These are phyloP conservation scores for Plagiodera versicolora DNA, from an alignment of 2,888 invertebrate genomes.

Conservation along the genomic window DNA sequence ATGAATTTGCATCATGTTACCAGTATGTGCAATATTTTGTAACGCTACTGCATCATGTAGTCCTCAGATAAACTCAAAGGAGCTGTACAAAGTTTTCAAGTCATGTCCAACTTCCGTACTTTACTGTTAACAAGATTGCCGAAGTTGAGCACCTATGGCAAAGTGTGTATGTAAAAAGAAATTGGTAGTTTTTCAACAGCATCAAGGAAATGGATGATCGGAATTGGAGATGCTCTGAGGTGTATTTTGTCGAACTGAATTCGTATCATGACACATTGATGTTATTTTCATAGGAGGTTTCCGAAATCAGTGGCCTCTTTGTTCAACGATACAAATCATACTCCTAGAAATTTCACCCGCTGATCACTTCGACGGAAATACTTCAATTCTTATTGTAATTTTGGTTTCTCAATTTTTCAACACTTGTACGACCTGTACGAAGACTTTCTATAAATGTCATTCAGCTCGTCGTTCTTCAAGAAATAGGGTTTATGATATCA, in stretches of 20 bases:
- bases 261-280: not conserved
- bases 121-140: constrained; percentile 27
- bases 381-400: too few relatives aligned
- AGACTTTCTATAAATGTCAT: too few relatives aligned
- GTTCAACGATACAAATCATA: too few relatives aligned
- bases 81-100: not conserved
- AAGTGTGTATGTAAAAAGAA: constrained; percentile 13
- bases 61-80: not conserved
- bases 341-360: too few relatives aligned
- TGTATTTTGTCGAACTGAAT: not conserved
- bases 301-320: too few relatives aligned
- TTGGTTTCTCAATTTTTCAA: too few relatives aligned
- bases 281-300: too few relatives aligned
- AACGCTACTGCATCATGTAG: not conserved
- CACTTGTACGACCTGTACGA: too few relatives aligned
- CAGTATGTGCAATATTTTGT: not conserved
- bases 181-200: constrained; percentile 20
- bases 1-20: too few relatives aligned
- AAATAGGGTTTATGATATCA: too few relatives aligned
- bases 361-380: too few relatives aligned
- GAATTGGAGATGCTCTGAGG: not conserved
- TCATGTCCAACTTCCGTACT: constrained; percentile 13
- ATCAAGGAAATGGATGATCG: constrained; percentile 14
- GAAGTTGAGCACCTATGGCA: constrained; percentile 19
- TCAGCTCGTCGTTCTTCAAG: too few relatives aligned